Evolutionary conservation across 2,888 invertebrate genomes (phyloP).

Genomic region (Philonicus albiceps): DNA sequence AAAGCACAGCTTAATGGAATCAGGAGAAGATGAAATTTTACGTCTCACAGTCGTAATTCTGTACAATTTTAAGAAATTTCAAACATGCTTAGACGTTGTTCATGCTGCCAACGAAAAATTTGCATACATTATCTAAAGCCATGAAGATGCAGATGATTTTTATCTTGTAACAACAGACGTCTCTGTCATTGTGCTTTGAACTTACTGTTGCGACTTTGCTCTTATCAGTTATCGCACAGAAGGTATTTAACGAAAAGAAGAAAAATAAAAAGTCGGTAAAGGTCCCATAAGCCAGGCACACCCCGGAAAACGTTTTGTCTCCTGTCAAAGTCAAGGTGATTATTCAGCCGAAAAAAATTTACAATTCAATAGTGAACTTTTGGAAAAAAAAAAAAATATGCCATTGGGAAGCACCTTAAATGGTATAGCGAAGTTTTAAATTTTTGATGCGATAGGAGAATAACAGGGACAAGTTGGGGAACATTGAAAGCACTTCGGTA

Average conservation of each 20-base stretch:
- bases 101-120: not conserved
- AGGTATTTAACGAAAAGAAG: not conserved
- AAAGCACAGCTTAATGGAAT: not conserved
- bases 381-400: not conserved
- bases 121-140: not conserved
- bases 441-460: not conserved
- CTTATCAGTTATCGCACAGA: not conserved
- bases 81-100: not conserved
- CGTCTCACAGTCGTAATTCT: not conserved
- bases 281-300: not conserved
- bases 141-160: not conserved
- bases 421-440: not conserved
- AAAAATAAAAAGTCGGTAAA: not conserved
- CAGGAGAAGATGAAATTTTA: not conserved
- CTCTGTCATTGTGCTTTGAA: not conserved
- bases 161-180: not conserved
- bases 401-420: not conserved
- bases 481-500: not conserved
- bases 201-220: not conserved
- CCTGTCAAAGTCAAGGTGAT: not conserved
- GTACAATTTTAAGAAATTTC: not conserved
- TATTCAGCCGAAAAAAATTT: not conserved
- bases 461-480: not conserved
- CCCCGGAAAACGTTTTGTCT: not conserved
- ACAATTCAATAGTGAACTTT: not conserved